Evolutionary conservation across 2,797 vertebrate genomes (phyloP).

Genomic region (Amniataba percoides): DNA sequence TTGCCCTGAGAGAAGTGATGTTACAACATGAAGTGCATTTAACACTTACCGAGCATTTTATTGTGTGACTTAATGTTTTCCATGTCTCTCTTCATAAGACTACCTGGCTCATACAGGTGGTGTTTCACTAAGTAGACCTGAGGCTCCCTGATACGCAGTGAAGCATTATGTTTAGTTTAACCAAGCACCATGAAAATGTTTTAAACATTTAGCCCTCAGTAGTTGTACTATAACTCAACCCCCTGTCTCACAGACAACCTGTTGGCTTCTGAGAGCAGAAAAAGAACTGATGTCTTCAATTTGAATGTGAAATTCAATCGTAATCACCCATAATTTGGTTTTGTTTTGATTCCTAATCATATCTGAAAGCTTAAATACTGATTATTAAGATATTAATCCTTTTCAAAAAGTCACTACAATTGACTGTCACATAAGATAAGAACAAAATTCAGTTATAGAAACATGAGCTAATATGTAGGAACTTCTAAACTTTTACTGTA

Average conservation of each 20-base stretch:
- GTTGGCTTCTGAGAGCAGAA: not conserved
- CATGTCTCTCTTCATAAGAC: too few species aligned
- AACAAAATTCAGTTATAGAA: not conserved
- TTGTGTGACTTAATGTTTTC: too few species aligned
- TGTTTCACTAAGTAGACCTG: too few species aligned
- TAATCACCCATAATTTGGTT: not conserved
- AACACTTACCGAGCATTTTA: too few species aligned
- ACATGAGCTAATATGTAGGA: not conserved
- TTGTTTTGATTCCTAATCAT: not conserved
- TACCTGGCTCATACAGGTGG: too few species aligned
- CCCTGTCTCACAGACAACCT: not conserved
- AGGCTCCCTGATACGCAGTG: too few species aligned
- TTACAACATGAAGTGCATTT: too few species aligned
- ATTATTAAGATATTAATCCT: not conserved
- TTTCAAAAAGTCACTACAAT: not conserved
- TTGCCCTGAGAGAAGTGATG: too few species aligned
- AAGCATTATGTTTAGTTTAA: too few species aligned
- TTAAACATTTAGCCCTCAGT: too few species aligned
- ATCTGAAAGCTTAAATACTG: not conserved
- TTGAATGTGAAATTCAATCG: not conserved
- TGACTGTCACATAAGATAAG: not conserved
- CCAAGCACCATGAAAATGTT: too few species aligned
- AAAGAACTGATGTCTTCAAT: not conserved
- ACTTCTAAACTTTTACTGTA: conserved; percentile 29
- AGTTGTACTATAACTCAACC: not conserved